Conservation (phyloP, 2,888 invertebrate species). For the Pyrgus malvae region DNA sequence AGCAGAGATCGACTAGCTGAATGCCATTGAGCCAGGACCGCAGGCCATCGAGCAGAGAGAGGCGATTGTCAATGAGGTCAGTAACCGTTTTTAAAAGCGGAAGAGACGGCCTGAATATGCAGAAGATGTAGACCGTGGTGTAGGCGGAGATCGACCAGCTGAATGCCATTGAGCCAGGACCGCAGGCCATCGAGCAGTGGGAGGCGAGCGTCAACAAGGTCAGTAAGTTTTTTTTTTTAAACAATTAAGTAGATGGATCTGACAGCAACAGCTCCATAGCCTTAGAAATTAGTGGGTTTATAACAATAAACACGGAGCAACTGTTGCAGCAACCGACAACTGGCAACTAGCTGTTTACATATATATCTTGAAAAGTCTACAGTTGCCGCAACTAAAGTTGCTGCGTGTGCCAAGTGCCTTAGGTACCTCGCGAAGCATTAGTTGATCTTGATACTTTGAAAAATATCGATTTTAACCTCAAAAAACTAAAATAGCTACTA, state of each 20-base stretch:
- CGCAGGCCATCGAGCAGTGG: conserved; percentile 84
- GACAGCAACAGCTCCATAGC: too few relatives aligned
- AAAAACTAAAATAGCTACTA: too few relatives aligned
- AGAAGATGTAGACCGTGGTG: conserved; percentile 83
- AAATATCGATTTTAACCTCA: too few relatives aligned
- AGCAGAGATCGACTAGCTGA: conserved; percentile 84
- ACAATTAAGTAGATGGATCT: conserved; percentile 84
- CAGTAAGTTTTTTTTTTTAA: neutral
- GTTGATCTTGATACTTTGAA: too few relatives aligned
- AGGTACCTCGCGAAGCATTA: too few relatives aligned
- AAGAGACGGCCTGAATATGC: conserved; percentile 82
- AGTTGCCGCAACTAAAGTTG: too few relatives aligned
- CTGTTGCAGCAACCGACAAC: too few relatives aligned
- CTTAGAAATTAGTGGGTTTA: too few relatives aligned
- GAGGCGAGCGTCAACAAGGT: conserved; percentile 83
- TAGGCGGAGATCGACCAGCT: conserved; percentile 85
- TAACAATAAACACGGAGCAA: too few relatives aligned
- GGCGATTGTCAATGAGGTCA: conserved; percentile 78
- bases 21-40: conserved; percentile 79
- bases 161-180: conserved; percentile 81
- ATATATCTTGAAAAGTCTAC: too few relatives aligned
- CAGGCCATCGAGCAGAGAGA: conserved; percentile 85
- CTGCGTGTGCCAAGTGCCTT: too few relatives aligned
- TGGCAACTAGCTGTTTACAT: too few relatives aligned
- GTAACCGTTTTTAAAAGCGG: conserved; percentile 72